Base-by-base conservation (phyloP, 2,113 vertebrate species). In the Datnioides undecimradiatus region DNA sequence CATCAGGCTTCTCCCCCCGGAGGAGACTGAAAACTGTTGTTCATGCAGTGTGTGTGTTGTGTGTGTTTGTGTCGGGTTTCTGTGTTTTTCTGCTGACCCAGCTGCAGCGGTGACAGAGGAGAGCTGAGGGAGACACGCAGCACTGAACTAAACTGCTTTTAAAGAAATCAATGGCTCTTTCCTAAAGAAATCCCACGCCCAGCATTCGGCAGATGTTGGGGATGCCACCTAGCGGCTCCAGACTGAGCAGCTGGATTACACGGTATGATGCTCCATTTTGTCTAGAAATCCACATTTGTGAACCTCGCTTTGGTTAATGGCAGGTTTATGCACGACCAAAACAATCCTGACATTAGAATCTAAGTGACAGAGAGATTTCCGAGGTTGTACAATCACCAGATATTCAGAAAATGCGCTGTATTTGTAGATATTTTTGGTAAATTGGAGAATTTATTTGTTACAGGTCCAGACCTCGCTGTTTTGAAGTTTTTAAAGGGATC, bases 201-300 rank as follows among this genome's bases (percentile, higher is more conserved):
- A 25, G 46, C 45, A 12, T 1, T 27, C 31, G 57, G 45, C 85
- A 85, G 81, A 76, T 84, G 84, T 82, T 76, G 4, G 57, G 36
- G 80, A 43, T 62, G 91, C 91, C 91, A 43, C 76, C 91, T 87
- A 83, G 91, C 40, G 88, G 90, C 60, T 74, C 17, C 65, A 73
- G 10, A 9, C 43, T 36, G 41, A 82, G 58, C 76, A 87, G 65
- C 87, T 89, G 88, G 73, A 72, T 83, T 54, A 10, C 8, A 33
- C 46, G 51, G 2, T 33, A 41, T 4, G 19, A 58, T 38, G 57
- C 6, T 87, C 23, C 13, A 36, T 83, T 83, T 83, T 73, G 58
- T 69, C 72, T 59, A 14, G 17, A 73, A 34, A 5, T 21, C 14
- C 17, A 52, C 13, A 31, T 67, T 58, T 65, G 11, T 31, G 8